Evolutionary conservation across 2,888 invertebrate genomes (phyloP).

Genomic region (Eutolmus rufibarbis): DNA sequence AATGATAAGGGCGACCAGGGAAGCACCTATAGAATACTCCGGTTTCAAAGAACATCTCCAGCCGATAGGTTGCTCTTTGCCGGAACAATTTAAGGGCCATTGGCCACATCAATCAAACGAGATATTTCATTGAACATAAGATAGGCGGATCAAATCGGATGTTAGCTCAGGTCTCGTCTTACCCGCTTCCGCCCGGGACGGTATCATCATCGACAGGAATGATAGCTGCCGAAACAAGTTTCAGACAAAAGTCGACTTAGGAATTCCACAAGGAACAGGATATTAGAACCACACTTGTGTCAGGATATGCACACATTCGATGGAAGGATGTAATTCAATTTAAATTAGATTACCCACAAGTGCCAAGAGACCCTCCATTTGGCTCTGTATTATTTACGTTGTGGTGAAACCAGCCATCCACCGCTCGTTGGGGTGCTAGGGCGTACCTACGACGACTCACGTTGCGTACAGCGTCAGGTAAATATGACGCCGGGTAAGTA

Average conservation of each 20-base stretch:
- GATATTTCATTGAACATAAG: constrained; percentile 38
- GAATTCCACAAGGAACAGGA: constrained; percentile 40
- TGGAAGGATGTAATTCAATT: constrained; percentile 41
- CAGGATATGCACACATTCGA: constrained; percentile 18
- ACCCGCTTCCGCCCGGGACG: neutral
- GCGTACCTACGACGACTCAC: neutral
- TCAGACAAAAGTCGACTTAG: constrained; percentile 36
- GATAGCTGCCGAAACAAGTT: constrained; percentile 25
- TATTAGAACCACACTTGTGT: constrained; percentile 36
- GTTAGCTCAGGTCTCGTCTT: constrained; percentile 1
- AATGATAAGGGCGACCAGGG: neutral
- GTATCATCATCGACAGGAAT: neutral
- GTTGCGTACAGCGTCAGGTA: neutral
- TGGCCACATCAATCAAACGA: constrained; percentile 37
- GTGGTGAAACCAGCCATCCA: neutral
- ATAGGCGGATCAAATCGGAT: constrained; percentile 39
- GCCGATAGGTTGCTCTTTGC: constrained; percentile 9
- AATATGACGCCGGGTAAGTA: neutral
- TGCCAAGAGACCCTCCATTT: constrained; percentile 21
- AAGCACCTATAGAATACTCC: neutral
- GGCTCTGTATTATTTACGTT: constrained; percentile 28
- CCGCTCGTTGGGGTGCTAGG: neutral
- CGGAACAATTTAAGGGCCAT: constrained; percentile 35
- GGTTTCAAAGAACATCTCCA: constrained; percentile 27
- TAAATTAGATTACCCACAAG: constrained; percentile 41